Evolutionary conservation across 2,888 invertebrate species (phyloP).

Genomic region (Biston stratarius): DNA sequence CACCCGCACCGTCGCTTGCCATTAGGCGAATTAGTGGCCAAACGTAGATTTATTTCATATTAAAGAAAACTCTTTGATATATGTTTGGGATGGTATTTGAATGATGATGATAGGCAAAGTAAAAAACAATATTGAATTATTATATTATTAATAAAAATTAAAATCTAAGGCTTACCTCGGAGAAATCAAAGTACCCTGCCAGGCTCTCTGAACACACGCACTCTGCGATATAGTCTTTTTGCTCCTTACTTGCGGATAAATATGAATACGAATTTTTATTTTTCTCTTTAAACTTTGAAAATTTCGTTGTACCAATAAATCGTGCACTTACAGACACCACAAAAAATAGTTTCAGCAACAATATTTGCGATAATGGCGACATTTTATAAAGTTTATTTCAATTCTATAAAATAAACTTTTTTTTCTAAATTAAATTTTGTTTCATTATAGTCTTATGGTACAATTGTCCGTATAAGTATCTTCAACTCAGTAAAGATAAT

Average conservation of each 20-base stretch:
- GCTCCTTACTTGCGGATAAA: slow-evolving; percentile 31
- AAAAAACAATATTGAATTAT: too few species aligned
- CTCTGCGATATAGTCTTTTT: slow-evolving; percentile 40
- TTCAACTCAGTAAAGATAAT: slow-evolving; percentile 32
- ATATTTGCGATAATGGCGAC: slow-evolving; percentile 2
- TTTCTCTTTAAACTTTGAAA: background rate
- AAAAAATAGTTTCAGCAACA: slow-evolving; percentile 8
- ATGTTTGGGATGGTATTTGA: too few species aligned
- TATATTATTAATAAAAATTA: too few species aligned
- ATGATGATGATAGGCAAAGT: too few species aligned
- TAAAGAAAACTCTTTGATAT: too few species aligned
- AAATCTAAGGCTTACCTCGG: slow-evolving; percentile 27
- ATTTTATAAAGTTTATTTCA: slow-evolving; percentile 9
- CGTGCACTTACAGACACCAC: slow-evolving; percentile 8
- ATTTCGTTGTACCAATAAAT: background rate
- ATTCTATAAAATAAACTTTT: background rate
- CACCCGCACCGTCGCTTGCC: too few species aligned
- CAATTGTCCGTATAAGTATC: slow-evolving; percentile 29
- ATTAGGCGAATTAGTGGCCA: too few species aligned
- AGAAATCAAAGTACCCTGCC: slow-evolving; percentile 1
- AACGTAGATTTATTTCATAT: too few species aligned
- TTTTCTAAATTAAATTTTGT: background rate
- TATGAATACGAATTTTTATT: slow-evolving; percentile 4
- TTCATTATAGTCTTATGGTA: background rate
- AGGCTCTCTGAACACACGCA: slow-evolving; percentile 49